phyloP scores from a whole-genome alignment of 2,888 invertebrate genomes.

The Cryptocephalus primarius region DNA sequence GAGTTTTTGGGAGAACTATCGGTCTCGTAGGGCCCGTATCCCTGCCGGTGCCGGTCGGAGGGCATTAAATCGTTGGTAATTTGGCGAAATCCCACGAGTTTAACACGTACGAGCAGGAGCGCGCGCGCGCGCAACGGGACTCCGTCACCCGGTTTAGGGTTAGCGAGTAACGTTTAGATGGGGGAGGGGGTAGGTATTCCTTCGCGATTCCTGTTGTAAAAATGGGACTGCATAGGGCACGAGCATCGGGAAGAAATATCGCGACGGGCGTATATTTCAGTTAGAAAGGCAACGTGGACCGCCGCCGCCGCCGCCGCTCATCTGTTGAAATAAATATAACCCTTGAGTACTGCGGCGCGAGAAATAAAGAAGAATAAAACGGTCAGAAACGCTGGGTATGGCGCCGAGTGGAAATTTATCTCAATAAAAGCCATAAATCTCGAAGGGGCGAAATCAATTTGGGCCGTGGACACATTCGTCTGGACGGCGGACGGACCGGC shows the following conservation, averaged over 20 bases:
- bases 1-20: too few species aligned
- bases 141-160: too few species aligned
- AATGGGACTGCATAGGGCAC: too few species aligned
- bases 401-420: conserved; percentile 26
- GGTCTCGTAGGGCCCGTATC: too few species aligned
- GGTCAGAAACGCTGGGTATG: conserved; percentile 8
- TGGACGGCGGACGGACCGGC: conserved; percentile 16
- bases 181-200: too few species aligned
- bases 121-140: too few species aligned
- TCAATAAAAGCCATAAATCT: conserved; percentile 34
- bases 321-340: conserved; percentile 25
- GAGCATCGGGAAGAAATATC: too few species aligned
- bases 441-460: conserved; percentile 32
- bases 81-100: conserved; percentile 18
- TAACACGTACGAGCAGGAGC: conserved; percentile 6
- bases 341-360: conserved; percentile 18
- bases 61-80: conserved; percentile 33
- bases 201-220: too few species aligned
- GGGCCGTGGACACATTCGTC: conserved; percentile 24
- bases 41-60: too few species aligned
- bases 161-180: too few species aligned
- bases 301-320: conserved; percentile 2
- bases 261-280: conserved; percentile 5
- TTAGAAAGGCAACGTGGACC: conserved; percentile 3
- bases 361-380: conserved; percentile 16